Base-by-base conservation (phyloP, 2,113 vertebrate genomes). In the Damaliscus lunatus region DNA sequence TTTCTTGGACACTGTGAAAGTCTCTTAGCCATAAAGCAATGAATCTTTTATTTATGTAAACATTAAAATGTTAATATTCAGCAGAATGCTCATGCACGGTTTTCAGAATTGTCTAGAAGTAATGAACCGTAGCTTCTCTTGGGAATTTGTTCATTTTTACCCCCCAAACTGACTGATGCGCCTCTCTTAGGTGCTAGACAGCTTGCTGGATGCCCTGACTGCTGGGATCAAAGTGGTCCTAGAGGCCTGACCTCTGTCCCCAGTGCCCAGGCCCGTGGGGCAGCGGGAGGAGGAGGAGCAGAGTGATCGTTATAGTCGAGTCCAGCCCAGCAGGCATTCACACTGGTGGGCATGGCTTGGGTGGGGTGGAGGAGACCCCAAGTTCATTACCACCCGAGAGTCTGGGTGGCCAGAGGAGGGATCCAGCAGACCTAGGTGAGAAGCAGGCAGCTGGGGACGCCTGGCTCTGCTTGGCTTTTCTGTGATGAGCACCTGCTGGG, bases 391-490 rank as follows among this genome's bases (percentile, higher is more conserved):
- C 23, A 16, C 23, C 60, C 0, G 0, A 29, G 9, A 5, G 9
- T 50, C 46, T 50, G 78, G 46, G 46, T 33, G 29, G 29, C 46
- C 1, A 6, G 16, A 19, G 29, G 46, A 31, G 48, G 15, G 25
- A 14, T 50, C 48, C 13, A 29, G 5, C 6, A 0, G 48, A 21
- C 17, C 3, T 19, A 6, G 9, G 48, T 29, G 62, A 40, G 48
- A 48, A 71, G 8, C 1, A 5, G 27, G 85, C 0, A 1, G 31
- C 86, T 53, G 50, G 33, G 21, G 82, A 5, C 0, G 0, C 25
- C 53, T 2, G 36, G n/a, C 33, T 83, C 33, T 17, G 23, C 82
- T 19, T 29, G 46, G 25, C 74, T 29, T 46, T 11, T 64, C 40
- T 0, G 13, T 78, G 74, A 29, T 16, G 43, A 21, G 10, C 6